Base-by-base conservation (phyloP, 2,888 invertebrate genomes). In the Synergus laeviventris region DNA sequence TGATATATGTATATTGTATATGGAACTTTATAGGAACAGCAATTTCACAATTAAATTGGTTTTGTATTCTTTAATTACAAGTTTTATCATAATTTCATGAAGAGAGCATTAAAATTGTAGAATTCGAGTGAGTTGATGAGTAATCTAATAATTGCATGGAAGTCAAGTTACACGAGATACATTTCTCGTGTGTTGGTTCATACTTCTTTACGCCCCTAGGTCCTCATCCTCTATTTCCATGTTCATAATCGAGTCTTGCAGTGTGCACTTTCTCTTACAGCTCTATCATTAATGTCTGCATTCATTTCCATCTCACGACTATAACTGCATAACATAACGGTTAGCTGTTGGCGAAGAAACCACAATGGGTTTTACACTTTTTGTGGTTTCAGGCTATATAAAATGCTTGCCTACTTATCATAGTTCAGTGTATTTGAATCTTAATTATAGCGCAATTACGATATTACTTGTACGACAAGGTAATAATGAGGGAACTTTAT, bases 321-420 rank as follows among this genome's bases (percentile, higher is more conserved):
- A 70, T 70, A 70, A 70, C 49, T 70, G 66, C 49, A 16, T 49
- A 70, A 31, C 49, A 70, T 31, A 70, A 70, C 45, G 49, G 45
- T 49, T 16, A 12, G 2, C 21, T 64, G 31, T 18, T 70, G 16
- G 24, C 45, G 54, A 78, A 77, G 82, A 82, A 80, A 80, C 80
- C 74, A 84, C 78, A 79, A 45, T 38, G 12, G 14, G 8, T 11
- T 18, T 61, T 73, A 74, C 54, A 66, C 9, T 31, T 60, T 54
- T 74, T 21, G n/a, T 61, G 38, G 36, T 31, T 61, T 59, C 7
- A 59, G 21, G 21, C 18, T 59, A 21, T 11, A 21, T 11, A 59
- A 59, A 14, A 39, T 62, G 11, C n/a, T 18, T 39, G 14, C 42
- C 14, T 42, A 14, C 42, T 56, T 56, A 21, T 18, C 18, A 56